These are phyloP conservation scores for Troides helena DNA, from an alignment of 2,888 invertebrate genomes.

Conservation along the genomic window DNA sequence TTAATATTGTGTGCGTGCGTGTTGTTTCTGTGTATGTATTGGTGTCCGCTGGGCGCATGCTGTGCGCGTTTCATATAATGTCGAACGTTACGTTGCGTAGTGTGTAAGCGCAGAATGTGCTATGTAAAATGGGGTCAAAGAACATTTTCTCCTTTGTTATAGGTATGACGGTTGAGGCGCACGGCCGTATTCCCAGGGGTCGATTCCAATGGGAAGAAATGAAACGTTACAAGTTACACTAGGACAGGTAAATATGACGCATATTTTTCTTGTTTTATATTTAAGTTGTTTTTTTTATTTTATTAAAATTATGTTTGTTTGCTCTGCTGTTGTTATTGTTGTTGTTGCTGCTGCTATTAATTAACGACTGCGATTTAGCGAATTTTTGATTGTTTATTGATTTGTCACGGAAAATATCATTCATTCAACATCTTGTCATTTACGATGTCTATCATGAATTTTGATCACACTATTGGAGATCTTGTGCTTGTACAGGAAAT, in stretches of 20 bases:
- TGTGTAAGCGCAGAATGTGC: neutral
- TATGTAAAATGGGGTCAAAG: constrained; percentile 38
- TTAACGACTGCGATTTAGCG: no score
- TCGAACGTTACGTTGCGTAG: neutral
- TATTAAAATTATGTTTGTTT: no score
- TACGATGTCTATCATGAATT: no score
- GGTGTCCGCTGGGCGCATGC: constrained; percentile 42
- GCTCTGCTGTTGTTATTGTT: no score
- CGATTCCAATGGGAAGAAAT: neutral
- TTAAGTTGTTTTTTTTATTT: no score
- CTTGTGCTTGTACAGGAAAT: no score
- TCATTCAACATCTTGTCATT: no score
- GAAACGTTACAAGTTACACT: neutral
- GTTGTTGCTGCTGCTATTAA: no score
- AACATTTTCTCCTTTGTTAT: constrained; percentile 47
- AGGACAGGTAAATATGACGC: constrained; percentile 11
- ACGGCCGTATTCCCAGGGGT: neutral
- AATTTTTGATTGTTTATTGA: no score
- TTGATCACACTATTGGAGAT: no score
- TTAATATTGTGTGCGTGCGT: constrained; percentile 27
- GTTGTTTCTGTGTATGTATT: constrained; percentile 27
- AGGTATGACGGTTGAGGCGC: constrained; percentile 30
- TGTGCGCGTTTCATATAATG: constrained; percentile 37
- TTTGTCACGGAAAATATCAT: no score
- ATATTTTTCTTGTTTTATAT: no score